phyloP scores from a whole-genome alignment of 2,797 vertebrate species.

The Clarias laeviceps region DNA sequence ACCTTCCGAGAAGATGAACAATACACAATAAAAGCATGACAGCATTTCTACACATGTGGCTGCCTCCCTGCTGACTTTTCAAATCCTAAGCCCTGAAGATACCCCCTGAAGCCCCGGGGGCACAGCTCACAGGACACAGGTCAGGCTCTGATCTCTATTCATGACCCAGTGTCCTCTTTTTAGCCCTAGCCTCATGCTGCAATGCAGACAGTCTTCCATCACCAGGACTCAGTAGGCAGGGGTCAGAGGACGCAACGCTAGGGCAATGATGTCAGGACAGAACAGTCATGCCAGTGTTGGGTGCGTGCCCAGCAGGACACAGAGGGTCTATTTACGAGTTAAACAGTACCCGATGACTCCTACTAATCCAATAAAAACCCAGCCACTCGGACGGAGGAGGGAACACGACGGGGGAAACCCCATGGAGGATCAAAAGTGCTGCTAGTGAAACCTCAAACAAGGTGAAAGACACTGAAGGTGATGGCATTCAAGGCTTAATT shows the following conservation, averaged over 20 bases:
- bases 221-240: conserved; percentile 70
- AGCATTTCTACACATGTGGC: conserved; percentile 28
- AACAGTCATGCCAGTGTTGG: conserved; percentile 76
- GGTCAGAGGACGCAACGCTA: conserved; percentile 67
- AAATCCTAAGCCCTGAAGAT: conserved; percentile 20
- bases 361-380: conserved; percentile 76
- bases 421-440: conserved; percentile 51
- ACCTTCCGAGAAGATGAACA: background rate
- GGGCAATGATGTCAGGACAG: conserved; percentile 76
- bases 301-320: conserved; percentile 72
- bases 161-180: conserved; percentile 54
- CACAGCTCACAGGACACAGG: conserved; percentile 10
- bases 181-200: conserved; percentile 1
- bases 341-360: conserved; percentile 80
- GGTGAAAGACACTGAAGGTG: background rate
- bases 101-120: background rate
- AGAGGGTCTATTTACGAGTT: conserved; percentile 79
- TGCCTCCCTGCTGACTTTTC: conserved; percentile 19
- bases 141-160: conserved; percentile 32
- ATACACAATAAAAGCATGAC: background rate
- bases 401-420: conserved; percentile 55
- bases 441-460: background rate
- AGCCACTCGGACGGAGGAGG: conserved; percentile 48
- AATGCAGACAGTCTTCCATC: conserved; percentile 72
- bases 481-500: background rate